Base-by-base conservation (phyloP, 2,113 vertebrate species). In the Hypocryptadius cinnamomeus region DNA sequence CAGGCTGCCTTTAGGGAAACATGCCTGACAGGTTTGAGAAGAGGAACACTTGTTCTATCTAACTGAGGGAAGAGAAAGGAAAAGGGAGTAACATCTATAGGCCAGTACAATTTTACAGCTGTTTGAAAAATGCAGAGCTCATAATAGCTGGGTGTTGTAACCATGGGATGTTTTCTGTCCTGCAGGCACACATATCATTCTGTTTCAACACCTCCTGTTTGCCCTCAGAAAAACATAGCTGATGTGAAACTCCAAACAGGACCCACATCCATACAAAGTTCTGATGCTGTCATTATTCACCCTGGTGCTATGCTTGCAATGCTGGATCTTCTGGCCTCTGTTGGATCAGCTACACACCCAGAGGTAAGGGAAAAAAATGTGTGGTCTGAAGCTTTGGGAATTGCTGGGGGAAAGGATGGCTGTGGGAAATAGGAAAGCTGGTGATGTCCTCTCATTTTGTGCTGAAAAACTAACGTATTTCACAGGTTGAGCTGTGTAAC, bases 271-370 rank as follows among this genome's bases (percentile, higher is more conserved):
- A 50, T 98, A 22, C 98, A 97, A 9, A 98, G 95, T 40, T 98
- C 98, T 0, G 99, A 99, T 65, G 98, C 98, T 0, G 99, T 99
- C 80, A 97, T 99, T 93, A 99, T 99, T 95, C 99, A 99, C 92
- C 98, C 99, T 4, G 99, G 99, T 71, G 99, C 99, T 44, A 98
- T 99, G 87, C 98, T 99, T 22, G 98, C 99, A 16, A 99, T 99
- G 97, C 90, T 99, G 89, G 99, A 99, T 97, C 98, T 99, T 83
- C 97, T 99, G 93, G 98, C 98, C 87, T 99, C 99, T 13, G 98
- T 99, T 69, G 98, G 97, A 87, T 99, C 98, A 5, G 94, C 98
- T 79, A 98, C 97, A 45, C 99, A 99, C 94, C 99, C 99, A n/a
- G 99, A 99, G 98, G 99, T 99, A 98, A 97, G 97, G 20, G 7